Evolutionary conservation across 2,797 vertebrate genomes (phyloP).

Genomic region (Scarus forsteni): DNA sequence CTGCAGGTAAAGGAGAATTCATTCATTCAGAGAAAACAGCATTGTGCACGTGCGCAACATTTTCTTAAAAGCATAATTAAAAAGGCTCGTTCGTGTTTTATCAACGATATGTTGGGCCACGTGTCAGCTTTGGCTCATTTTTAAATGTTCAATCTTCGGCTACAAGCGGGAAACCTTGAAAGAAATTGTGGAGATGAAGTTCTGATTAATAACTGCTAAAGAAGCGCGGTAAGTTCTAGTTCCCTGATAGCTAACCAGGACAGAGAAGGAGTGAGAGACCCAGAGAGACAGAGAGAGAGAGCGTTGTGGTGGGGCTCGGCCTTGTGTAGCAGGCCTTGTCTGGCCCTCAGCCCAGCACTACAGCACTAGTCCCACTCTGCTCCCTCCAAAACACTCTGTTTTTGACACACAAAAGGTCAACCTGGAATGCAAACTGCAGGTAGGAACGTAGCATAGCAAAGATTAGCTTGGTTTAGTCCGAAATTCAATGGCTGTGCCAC

Average conservation of each 20-base stretch:
- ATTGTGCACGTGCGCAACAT: background rate
- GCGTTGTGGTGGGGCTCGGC: conserved; percentile 67
- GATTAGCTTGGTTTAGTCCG: conserved; percentile 44
- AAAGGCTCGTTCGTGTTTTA: conserved; percentile 36
- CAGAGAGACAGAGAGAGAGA: conserved; percentile 19
- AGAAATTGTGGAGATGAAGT: background rate
- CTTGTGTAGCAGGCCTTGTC: conserved; percentile 76
- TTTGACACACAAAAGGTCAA: conserved; percentile 50
- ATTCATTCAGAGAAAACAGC: background rate
- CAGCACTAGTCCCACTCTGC: conserved; percentile 66
- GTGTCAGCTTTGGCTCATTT: conserved; percentile 70
- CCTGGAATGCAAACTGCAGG: conserved; percentile 50
- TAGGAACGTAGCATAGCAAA: conserved; percentile 26
- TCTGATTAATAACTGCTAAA: conserved; percentile 20
- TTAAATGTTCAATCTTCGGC: conserved; percentile 37
- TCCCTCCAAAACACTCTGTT: conserved; percentile 64
- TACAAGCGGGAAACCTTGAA: background rate
- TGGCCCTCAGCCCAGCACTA: conserved; percentile 77
- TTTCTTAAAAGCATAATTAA: conserved; percentile 2
- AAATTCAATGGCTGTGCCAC: conserved; percentile 52
- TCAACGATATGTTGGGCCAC: conserved; percentile 65
- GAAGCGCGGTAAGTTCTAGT: conserved; percentile 9
- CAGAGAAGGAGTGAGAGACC: conserved; percentile 19
- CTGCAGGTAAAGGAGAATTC: background rate
- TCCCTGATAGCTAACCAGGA: conserved; percentile 30